Base-by-base conservation (phyloP, 2,888 invertebrate genomes). In the Gryllus longicercus region DNA sequence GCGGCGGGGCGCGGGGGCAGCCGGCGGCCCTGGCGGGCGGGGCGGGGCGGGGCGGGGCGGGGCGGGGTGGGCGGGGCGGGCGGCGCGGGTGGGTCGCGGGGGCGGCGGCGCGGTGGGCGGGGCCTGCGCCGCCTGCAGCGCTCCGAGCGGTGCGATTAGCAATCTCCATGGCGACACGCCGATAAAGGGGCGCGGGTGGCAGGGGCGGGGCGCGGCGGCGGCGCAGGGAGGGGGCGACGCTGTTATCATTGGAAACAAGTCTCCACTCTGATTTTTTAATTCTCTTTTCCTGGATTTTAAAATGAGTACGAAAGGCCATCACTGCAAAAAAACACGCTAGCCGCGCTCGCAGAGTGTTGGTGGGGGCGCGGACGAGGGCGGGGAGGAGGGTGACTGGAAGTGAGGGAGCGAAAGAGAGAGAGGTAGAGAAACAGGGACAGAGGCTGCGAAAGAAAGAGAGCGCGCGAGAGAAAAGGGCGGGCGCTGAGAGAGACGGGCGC, bases 151-250 rank as follows among this genome's bases (percentile, higher is more conserved):
- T 80, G 79, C 79, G 89, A 89, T 89, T 89, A 89, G 88, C 89
- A 88, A 89, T 90, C 88, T 88, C 89, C 88, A 89, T 89, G 89
- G 89, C 87, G 89, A 90, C 89, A 88, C 88, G 50, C 80, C 87
- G 88, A 88, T 89, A 89, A 89, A 89, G 88, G 88, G 88, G 38
- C 80, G 82, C 79, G 79, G 82, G 80, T 38, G 79, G 81, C 80
- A 63, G 80, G 78, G 76, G 84, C 63, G 78, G 78, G 75, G 75
- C 74, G 79, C 11, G 79, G 74, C 51, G 82, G 75, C 63, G 63
- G 63, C 14, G 63, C 63, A 81, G 78, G 80, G 79, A 76, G 80
- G 82, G 80, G 81, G 81, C 78, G 82, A 82, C 77, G 82, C 83
- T 84, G 85, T 87, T 87, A 87, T 87, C 87, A 86, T 86, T 87